Evolutionary conservation across 2,113 vertebrate species (phyloP).

Genomic region (Mesocricetus auratus): DNA sequence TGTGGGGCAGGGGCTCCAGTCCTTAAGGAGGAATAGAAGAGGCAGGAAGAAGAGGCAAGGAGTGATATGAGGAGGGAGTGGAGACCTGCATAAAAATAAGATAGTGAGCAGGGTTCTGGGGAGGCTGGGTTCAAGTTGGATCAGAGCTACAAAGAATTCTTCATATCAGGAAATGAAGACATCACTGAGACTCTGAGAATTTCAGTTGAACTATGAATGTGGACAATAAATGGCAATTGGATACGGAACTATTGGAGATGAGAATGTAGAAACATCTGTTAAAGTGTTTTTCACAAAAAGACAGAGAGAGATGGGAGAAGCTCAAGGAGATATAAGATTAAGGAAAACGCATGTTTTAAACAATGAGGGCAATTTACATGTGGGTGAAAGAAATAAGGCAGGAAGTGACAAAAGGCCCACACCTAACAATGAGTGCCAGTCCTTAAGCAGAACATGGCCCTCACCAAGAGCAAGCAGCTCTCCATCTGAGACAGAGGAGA

Average conservation of each 20-base stretch:
- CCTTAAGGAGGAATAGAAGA: not conserved
- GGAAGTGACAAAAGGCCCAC: not conserved
- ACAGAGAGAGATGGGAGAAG: not conserved
- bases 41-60: not conserved
- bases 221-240: not conserved
- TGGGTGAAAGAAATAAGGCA: not conserved
- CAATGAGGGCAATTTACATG: not conserved
- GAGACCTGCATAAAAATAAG: not conserved
- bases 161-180: not conserved
- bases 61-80: not conserved
- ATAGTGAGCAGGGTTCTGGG: rapidly evolving
- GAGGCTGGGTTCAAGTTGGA: not conserved
- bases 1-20: not conserved
- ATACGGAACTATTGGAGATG: not conserved
- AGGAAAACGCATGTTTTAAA: not conserved
- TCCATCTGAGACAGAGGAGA: not conserved
- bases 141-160: not conserved
- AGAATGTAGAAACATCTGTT: not conserved
- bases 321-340: not conserved
- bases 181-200: not conserved
- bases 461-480: not conserved
- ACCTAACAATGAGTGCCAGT: not conserved
- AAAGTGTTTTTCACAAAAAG: not conserved
- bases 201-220: not conserved
- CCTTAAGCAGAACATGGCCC: not conserved